phyloP scores from a whole-genome alignment of 2,113 vertebrate genomes.

The Arvicanthis niloticus region DNA sequence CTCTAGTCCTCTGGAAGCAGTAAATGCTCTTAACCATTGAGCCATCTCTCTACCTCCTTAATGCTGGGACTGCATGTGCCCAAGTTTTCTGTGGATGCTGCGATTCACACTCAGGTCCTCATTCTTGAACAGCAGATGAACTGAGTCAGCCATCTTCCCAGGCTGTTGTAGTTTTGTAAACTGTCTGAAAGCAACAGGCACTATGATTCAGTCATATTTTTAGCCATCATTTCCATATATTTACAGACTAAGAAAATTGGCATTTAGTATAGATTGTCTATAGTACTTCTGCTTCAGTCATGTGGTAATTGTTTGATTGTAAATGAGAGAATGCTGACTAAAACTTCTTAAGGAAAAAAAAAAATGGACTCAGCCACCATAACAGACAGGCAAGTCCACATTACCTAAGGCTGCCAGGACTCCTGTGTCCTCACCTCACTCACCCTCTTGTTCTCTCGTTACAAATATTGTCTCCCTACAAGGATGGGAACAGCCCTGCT shows the following conservation, averaged over 20 bases:
- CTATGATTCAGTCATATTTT: not conserved
- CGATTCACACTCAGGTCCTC: not conserved
- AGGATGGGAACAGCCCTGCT: not conserved
- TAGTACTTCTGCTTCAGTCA: not conserved
- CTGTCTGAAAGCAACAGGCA: not conserved
- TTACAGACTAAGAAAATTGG: conserved; percentile 2
- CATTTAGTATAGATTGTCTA: not conserved
- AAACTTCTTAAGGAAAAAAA: not conserved
- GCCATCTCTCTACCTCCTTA: not conserved
- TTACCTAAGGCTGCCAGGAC: not conserved
- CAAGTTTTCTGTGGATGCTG: no score
- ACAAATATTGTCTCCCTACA: not conserved
- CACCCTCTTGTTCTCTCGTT: not conserved
- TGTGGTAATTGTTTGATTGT: not conserved
- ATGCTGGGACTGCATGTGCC: no score
- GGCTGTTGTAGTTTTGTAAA: not conserved
- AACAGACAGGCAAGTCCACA: not conserved
- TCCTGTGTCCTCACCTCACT: not conserved
- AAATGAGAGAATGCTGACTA: conserved; percentile 29
- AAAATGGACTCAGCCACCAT: not conserved
- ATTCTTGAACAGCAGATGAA: not conserved
- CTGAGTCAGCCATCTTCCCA: not conserved
- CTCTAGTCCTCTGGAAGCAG: not conserved
- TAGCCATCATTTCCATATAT: not conserved
- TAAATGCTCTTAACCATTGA: not conserved